A percentile compares a stretch with the other conserved stretches of the same genome.
These are phyloP conservation scores for Phylloscopus whistleri DNA, from an alignment of 2,113 vertebrate genomes.

Conservation along the genomic window DNA sequence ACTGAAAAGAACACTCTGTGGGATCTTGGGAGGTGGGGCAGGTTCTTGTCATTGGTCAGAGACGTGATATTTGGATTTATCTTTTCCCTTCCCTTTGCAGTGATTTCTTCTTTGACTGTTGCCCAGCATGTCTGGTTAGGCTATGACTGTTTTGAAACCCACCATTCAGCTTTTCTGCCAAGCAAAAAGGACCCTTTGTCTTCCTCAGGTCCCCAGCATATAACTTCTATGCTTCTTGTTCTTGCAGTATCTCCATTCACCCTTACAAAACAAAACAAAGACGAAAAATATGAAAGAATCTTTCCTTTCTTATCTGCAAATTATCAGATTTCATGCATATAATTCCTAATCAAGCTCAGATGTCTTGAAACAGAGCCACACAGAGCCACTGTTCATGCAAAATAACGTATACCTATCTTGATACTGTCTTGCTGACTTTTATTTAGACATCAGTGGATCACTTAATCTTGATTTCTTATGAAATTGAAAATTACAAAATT, in stretches of 20 bases:
- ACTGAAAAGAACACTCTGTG: not conserved
- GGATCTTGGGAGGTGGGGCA: fast-evolving
- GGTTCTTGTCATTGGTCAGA: not conserved
- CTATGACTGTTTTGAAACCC: not conserved
- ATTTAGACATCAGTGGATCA: not conserved
- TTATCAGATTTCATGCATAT: not conserved
- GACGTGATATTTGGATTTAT: not conserved
- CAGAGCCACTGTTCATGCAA: not conserved
- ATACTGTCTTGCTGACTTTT: not conserved
- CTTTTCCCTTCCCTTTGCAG: not conserved
- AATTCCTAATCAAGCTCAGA: not conserved
- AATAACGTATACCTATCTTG: not conserved
- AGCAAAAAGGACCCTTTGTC: not conserved
- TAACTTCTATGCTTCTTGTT: not conserved
- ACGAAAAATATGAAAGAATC: not conserved
- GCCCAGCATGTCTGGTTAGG: not conserved
- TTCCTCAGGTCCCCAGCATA: not conserved
- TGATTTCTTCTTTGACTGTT: not conserved
- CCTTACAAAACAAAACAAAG: not conserved
- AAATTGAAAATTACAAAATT: not conserved
- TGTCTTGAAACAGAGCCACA: not conserved
- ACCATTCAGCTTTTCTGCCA: not conserved
- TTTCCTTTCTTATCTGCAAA: not conserved
- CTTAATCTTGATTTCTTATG: not conserved
- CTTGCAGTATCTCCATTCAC: not conserved